Evolutionary conservation across 1,140 invertebrate species (phyloP), one percentile per base, ranked within the genome.

Genomic region (Drosophila elegans): DNA sequence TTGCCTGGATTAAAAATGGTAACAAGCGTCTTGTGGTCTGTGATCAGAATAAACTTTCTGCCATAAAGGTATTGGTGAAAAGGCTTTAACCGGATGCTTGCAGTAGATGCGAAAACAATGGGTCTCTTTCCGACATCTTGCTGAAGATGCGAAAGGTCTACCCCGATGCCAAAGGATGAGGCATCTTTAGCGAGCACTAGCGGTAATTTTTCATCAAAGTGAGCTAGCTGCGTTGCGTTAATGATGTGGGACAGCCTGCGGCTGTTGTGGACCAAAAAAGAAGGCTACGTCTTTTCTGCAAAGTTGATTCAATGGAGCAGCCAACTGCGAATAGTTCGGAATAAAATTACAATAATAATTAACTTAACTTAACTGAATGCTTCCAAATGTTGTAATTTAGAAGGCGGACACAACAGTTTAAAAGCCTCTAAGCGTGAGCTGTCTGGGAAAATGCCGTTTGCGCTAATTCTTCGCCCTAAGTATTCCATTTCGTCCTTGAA

Each of bases 31-130:
- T n/a, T n/a, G n/a, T n/a, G n/a, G n/a, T 59, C 56, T 3, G 44
- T 36, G 9, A 38, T 59, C 1, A 59, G 9, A 4, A 13, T 59
- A 21, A 46, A 59, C 16, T 59, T 38, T 38, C 34, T 38, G n/a
- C 12, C 12, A 9, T 49, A 45, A 1, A 61, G n/a, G n/a, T n/a
- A n/a, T n/a, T n/a, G 57, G 36, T 62, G 29, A 53, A 62, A 62
- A 5, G 49, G 27, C n/a, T 32, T 32, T 32, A 32, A 32, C 29
- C 2, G 49, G 34, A 29, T 39, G 34, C 13, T 39, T 49, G 34
- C 48, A 44, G 4, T 60, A 4, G 45, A 39, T 11, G 45, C 32
- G 3, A 60, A 60, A 36, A 39, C 45, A 5, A 49, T 60, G 12
- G 45, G 45, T 27, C 45, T 49, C 9, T 51, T n/a, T 5, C 4